Percentiles rank a stretch among this genome's conserved stretches.
Evolutionary conservation across 2,888 invertebrate genomes (phyloP).

Genomic region (Chorisops tibialis): DNA sequence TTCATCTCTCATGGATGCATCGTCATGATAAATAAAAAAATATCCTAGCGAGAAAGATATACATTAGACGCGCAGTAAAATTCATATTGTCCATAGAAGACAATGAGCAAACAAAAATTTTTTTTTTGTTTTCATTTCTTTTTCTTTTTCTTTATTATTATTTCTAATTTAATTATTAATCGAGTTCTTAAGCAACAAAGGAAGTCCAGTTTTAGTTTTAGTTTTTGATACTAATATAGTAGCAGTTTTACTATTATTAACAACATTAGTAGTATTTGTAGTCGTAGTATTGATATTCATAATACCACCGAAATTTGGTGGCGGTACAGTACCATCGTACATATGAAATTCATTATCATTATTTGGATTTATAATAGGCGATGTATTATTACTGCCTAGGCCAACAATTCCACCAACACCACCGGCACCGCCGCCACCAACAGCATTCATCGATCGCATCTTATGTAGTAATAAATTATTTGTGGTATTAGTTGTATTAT

Average conservation of each 20-base stretch:
- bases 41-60: neutral
- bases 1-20: neutral
- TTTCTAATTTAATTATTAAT: conserved; percentile 40
- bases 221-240: conserved; percentile 53
- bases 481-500: neutral
- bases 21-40: neutral
- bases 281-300: conserved; percentile 7
- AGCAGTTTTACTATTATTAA: conserved; percentile 47
- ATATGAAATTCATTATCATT: neutral
- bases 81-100: neutral
- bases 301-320: conserved; percentile 24
- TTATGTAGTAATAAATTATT: neutral
- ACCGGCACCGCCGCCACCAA: neutral
- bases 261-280: conserved; percentile 27
- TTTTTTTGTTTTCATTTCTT: neutral
- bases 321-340: neutral
- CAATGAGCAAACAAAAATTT: neutral
- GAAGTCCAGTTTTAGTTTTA: conserved; percentile 53
- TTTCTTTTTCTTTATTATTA: neutral
- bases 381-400: too few relatives aligned
- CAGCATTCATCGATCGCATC: neutral
- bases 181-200: conserved; percentile 51
- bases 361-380: neutral
- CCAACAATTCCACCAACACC: neutral
- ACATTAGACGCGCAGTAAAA: neutral